Base-by-base conservation (phyloP, 2,797 vertebrate species). In the Enteromius thamalakanensis region DNA sequence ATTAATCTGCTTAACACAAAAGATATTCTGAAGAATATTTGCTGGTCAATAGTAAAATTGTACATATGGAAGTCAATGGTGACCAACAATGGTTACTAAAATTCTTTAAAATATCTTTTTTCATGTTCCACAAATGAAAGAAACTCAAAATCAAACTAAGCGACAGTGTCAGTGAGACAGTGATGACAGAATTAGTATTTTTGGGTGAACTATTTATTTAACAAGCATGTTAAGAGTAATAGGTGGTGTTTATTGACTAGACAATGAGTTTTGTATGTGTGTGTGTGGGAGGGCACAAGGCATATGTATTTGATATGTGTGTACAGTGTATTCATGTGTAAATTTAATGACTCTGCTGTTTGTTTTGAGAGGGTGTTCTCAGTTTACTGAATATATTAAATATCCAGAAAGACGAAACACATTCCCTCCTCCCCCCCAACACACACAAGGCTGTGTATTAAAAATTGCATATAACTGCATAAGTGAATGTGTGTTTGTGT, bases 331-430 rank as follows among this genome's bases (percentile, higher is more conserved):
- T 83, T 68, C 29, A 62, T 83, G 67, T 78, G 78, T 83, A 75
- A 42, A 79, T 79, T 34, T 55, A 79, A 75, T 75, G 53, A 55
- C 29, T 67, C 42, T 40, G 6, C 55, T 87, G 82, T 84, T 81
- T 86, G 82, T 81, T 88, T 84, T 85, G 21, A 75, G 80, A 81
- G 74, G 62, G 68, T 7, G 77, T 83, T 85, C 79, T 85, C 84
- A 86, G 81, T 85, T 86, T 86, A 85, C 87, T 65, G 71, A 88
- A 79, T 84, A 86, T 70, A 86, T 58, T 34, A 78, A 64, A 84
- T 47, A 75, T 71, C 70, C 70, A 76, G 40, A 76, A 45, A 45
- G 40, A n/a, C 21, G 77, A 80, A 37, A 62, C 69, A 40, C 76
- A 23, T 37, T 29, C 58, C 32, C 70, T 32, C 58, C 74, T 45